phyloP scores from a whole-genome alignment of 2,888 invertebrate species.

The Zaprionus obscuricornis region DNA sequence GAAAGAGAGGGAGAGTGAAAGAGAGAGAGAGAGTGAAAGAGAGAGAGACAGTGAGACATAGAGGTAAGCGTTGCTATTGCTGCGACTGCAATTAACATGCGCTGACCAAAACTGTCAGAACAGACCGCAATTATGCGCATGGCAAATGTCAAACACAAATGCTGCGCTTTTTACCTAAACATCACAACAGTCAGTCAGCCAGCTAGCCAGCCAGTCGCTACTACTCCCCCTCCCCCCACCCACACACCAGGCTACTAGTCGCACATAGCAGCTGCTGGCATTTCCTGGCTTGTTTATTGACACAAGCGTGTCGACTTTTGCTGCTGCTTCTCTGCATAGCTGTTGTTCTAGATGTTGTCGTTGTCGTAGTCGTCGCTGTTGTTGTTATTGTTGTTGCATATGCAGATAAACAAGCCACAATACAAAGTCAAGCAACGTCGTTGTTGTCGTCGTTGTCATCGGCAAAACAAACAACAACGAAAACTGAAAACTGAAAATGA shows the following conservation, averaged over 20 bases:
- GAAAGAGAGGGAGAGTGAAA: neutral
- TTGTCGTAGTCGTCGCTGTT: no score
- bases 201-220: no score
- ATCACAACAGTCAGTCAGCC: no score
- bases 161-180: slow-evolving; percentile 45
- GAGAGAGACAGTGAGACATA: no score
- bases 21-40: no score
- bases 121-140: slow-evolving; percentile 54
- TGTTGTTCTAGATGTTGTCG: slow-evolving; percentile 21
- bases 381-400: slow-evolving; percentile 29
- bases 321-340: neutral
- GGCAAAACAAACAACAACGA: neutral
- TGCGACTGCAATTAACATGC: slow-evolving; percentile 51
- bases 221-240: no score
- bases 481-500: neutral
- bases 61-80: no score
- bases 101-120: slow-evolving; percentile 44
- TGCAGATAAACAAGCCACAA: slow-evolving; percentile 31
- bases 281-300: no score
- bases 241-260: no score
- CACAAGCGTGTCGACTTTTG: slow-evolving; percentile 44
- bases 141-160: slow-evolving; percentile 42
- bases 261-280: no score
- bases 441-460: no score
- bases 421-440: no score